Evolutionary conservation across 2,113 vertebrate species (phyloP), one percentile per base, ranked within the genome.

Genomic region (Tachysurus vachellii): DNA sequence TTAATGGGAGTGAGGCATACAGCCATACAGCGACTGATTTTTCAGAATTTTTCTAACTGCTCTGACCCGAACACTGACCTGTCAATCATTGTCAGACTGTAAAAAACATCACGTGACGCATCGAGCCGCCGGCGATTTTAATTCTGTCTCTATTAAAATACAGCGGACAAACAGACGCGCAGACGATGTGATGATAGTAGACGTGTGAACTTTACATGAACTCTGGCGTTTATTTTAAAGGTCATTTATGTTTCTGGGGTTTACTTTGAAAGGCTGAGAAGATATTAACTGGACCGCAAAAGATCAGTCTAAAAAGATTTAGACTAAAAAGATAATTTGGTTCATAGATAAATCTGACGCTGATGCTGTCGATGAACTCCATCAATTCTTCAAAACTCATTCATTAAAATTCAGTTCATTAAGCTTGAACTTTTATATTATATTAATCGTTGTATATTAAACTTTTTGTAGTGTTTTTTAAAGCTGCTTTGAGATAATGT

Each of bases 131-230:
- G 13, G 79, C 57, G 85, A 56, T 66, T 36, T 61, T 54, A 59
- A n/a, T 57, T 66, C 31, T 47, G 26, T 42, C 6, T 1, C 11
- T 61, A 61, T 44, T 28, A 31, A 81, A 42, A 61, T 57, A 81
- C 13, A 44, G 19, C 7, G 19, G 5, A 14, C 17, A 80, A 59
- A 80, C 54, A 57, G 17, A 12, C 2, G 19, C 10, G 13, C 56
- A n/a, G 53, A 47, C 83, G 89, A 89, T 89, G 3, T 19, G 26
- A 88, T 75, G 84, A 86, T 83, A 88, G 85, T 53, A 70, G 85
- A 91, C 90, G 88, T 26, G 70, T 86, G 85, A 86, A 86, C 85
- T 86, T 81, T n/a, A 71, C 62, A 44, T 86, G 85, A 81, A 81
- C 85, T 59, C 77, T 23, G 2, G 28, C 11, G 36, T 42, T 42